Evolutionary conservation across 1,140 invertebrate genomes (phyloP).

Genomic region (Aporrectodea caliginosa): DNA sequence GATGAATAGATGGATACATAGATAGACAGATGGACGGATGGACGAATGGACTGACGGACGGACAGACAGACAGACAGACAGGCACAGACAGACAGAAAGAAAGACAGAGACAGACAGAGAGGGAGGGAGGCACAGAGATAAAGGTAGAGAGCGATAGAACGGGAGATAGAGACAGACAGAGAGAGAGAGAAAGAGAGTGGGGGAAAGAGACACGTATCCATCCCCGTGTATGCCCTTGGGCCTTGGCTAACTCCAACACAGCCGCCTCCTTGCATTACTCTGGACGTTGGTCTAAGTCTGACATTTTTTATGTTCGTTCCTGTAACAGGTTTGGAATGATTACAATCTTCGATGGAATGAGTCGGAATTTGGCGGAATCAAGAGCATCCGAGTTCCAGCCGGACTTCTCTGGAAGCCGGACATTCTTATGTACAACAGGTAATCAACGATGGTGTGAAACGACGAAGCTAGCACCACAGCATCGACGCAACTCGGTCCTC

Average conservation of each 20-base stretch:
- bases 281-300: not conserved
- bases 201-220: too few relatives aligned
- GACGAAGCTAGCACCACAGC: not conserved
- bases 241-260: not conserved
- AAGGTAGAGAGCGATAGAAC: too few relatives aligned
- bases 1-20: too few relatives aligned
- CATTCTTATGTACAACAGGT: slow-evolving; percentile 43
- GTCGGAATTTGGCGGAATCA: slow-evolving; percentile 52
- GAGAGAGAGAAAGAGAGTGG: not conserved
- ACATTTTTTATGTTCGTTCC: not conserved
- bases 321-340: slow-evolving; percentile 57
- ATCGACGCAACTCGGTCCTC: not conserved
- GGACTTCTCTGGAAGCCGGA: slow-evolving; percentile 43
- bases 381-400: slow-evolving; percentile 55
- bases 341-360: slow-evolving; percentile 58
- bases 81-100: too few relatives aligned
- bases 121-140: too few relatives aligned
- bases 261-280: not conserved
- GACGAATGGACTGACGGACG: not conserved
- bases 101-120: too few relatives aligned
- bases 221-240: too few relatives aligned
- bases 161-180: slow-evolving; percentile 2
- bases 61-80: slow-evolving; percentile 3
- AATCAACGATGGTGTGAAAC: slow-evolving; percentile 8
- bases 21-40: not conserved